phyloP scores from a whole-genome alignment of 2,113 vertebrate genomes.

The Myrmecobius fasciatus region DNA sequence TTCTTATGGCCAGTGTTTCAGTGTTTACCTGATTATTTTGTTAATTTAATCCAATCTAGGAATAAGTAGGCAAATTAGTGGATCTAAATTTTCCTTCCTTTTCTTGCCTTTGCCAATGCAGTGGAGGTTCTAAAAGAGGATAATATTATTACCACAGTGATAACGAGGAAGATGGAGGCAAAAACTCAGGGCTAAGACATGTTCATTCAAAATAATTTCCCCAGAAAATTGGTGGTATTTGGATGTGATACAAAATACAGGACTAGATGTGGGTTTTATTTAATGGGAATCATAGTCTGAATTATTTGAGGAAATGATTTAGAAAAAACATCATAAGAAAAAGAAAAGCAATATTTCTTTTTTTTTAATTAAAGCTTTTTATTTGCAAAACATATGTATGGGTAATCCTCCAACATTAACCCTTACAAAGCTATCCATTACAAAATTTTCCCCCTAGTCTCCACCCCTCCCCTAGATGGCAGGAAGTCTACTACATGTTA shows the following conservation, averaged over 20 bases:
- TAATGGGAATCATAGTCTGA: not conserved
- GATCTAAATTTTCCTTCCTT: not conserved
- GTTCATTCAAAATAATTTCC: not conserved
- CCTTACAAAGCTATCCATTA: too few relatives aligned
- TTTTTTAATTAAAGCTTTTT: too few relatives aligned
- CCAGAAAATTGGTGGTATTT: not conserved
- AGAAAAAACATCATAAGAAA: not conserved
- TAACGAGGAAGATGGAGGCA: not conserved
- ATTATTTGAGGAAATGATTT: not conserved
- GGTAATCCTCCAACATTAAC: too few relatives aligned
- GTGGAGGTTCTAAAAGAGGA: not conserved
- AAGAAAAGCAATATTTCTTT: not conserved
- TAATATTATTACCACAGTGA: not conserved
- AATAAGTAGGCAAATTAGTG: not conserved
- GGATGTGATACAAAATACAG: not conserved
- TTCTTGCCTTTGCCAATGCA: not conserved
- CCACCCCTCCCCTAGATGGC: too few relatives aligned
- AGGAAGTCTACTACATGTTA: too few relatives aligned
- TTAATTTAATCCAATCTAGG: not conserved
- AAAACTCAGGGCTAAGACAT: not conserved
- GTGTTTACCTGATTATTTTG: not conserved
- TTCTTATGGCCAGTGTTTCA: not conserved
- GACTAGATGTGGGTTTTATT: not conserved
- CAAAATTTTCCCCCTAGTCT: too few relatives aligned
- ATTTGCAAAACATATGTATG: too few relatives aligned